A percentile compares a stretch with the other conserved stretches of the same genome.
Evolutionary conservation across 2,888 invertebrate genomes (phyloP).

Genomic region (Rhorus exstirpatorius): DNA sequence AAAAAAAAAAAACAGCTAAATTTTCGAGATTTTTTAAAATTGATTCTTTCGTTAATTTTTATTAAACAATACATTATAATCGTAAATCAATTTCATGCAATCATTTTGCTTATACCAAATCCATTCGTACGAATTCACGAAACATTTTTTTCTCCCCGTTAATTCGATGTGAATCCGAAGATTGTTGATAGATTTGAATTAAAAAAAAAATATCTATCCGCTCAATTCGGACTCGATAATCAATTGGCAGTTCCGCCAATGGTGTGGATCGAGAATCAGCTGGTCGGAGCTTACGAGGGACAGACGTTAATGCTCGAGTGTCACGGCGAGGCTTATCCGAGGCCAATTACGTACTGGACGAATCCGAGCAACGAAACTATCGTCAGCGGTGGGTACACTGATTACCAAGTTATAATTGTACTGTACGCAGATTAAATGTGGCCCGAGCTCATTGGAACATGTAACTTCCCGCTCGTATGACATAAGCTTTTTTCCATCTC

Average conservation of each 20-base stretch:
- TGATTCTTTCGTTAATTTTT: no score
- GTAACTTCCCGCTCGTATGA: not conserved
- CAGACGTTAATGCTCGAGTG: slow-evolving; percentile 86
- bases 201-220: not conserved
- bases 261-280: slow-evolving; percentile 87
- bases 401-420: slow-evolving; percentile 58
- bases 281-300: slow-evolving; percentile 87
- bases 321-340: slow-evolving; percentile 87
- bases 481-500: not conserved
- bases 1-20: no score
- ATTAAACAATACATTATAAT: no score
- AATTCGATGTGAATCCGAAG: not conserved
- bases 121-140: no score
- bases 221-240: slow-evolving; percentile 10
- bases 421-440: slow-evolving; percentile 35
- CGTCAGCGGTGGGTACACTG: slow-evolving; percentile 75
- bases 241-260: slow-evolving; percentile 86
- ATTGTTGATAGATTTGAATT: not conserved
- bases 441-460: slow-evolving; percentile 10
- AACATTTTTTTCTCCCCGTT: no score
- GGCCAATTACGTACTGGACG: slow-evolving; percentile 87
- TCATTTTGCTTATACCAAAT: no score
- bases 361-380: slow-evolving; percentile 81
- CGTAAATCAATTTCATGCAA: no score
- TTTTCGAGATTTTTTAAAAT: no score